Conservation (phyloP, 2,888 invertebrate genomes). For the Schrankia costaestrigalis region DNA sequence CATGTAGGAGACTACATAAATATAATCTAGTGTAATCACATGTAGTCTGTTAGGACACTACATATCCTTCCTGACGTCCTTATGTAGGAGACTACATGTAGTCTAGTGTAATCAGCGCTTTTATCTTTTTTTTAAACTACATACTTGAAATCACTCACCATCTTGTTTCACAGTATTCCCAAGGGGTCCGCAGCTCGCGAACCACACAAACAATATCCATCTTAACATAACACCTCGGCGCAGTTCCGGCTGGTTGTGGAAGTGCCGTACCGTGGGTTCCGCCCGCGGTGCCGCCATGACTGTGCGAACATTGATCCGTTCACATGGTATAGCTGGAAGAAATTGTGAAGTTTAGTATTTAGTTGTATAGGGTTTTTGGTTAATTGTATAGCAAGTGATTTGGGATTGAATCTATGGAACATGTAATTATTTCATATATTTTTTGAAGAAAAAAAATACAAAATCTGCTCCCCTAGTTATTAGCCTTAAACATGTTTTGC, state of each 20-base stretch:
- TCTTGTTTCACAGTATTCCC: slow-evolving; percentile 74
- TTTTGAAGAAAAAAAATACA: too few species aligned
- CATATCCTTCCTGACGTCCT: too few species aligned
- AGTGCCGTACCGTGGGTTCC: slow-evolving; percentile 67
- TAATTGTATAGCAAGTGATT: too few species aligned
- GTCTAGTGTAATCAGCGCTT: too few species aligned
- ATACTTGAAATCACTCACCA: slow-evolving; percentile 56
- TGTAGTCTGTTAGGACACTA: too few species aligned
- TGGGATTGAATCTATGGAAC: slow-evolving; percentile 1
- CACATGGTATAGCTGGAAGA: slow-evolving; percentile 21
- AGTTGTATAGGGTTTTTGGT: not conserved
- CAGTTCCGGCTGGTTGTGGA: slow-evolving; percentile 74
- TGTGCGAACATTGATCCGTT: slow-evolving; percentile 38
- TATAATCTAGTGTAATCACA: too few species aligned
- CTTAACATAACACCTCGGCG: slow-evolving; percentile 66
- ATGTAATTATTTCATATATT: not conserved
- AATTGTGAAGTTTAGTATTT: not conserved
- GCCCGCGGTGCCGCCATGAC: slow-evolving; percentile 53
- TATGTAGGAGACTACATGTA: too few species aligned
- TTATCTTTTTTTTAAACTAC: too few species aligned
- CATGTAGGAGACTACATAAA: too few species aligned
- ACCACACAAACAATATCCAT: slow-evolving; percentile 69
- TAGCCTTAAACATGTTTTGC: too few species aligned
- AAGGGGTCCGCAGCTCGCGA: slow-evolving; percentile 67
- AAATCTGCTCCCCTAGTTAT: too few species aligned